Evolutionary conservation across 2,113 vertebrate species (phyloP).

Genomic region (Menura novaehollandiae): DNA sequence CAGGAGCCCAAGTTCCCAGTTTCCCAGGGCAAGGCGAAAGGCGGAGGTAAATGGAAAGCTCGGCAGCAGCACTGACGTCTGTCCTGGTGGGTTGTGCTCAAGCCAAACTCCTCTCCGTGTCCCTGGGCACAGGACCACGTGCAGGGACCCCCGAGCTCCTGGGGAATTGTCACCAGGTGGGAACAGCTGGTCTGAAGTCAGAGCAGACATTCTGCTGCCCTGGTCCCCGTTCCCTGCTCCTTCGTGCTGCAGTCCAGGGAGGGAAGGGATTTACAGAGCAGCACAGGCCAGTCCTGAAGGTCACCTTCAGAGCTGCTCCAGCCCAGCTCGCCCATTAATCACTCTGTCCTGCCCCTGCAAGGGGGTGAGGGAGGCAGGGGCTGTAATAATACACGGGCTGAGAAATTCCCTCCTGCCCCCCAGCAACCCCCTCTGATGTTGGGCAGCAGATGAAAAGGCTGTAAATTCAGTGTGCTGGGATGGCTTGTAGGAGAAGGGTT

Average conservation of each 20-base stretch:
- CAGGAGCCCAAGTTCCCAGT: not conserved
- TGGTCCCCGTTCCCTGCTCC: not conserved
- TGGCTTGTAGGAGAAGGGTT: not conserved
- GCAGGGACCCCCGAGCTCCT: not conserved
- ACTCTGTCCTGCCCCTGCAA: not conserved
- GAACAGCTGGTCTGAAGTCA: not conserved
- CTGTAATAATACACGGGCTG: not conserved
- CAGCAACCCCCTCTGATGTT: not conserved
- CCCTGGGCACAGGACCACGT: not conserved
- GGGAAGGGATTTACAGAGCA: not conserved
- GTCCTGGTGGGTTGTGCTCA: not conserved
- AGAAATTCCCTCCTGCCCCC: not conserved
- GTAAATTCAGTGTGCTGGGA: not conserved
- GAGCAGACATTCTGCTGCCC: not conserved
- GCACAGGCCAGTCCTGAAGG: not conserved
- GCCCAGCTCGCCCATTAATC: not conserved
- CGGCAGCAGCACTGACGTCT: not conserved
- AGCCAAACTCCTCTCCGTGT: accelerated
- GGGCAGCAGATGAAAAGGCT: not conserved
- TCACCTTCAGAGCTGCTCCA: not conserved
- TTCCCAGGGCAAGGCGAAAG: not conserved
- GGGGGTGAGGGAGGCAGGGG: not conserved
- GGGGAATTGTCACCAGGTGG: not conserved
- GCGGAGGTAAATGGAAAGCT: not conserved
- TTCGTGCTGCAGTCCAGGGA: accelerated